Percentiles rank a stretch among this genome's conserved stretches.
Conservation (phyloP, 2,888 invertebrate species). For the Pachydiplax longipennis region DNA sequence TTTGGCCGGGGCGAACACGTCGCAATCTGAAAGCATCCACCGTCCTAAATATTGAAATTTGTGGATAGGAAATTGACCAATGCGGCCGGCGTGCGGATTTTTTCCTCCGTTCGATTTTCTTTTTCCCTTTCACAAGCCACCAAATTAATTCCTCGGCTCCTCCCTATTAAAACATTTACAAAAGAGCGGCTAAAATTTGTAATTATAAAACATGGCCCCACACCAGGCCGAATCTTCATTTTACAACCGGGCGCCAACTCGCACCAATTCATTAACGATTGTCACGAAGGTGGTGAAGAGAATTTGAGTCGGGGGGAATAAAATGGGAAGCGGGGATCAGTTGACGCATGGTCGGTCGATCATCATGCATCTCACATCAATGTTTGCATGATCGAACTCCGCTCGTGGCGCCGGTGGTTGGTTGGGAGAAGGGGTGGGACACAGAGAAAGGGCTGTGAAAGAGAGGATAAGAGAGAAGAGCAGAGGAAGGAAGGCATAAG, state of each 20-base stretch:
- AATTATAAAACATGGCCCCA: background rate
- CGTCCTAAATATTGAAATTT: slow-evolving; percentile 36
- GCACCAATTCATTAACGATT: slow-evolving; percentile 24
- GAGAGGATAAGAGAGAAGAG: background rate
- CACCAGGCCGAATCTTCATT: slow-evolving; percentile 2
- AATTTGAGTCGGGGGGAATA: background rate
- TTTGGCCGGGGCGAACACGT: background rate
- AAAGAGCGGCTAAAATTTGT: slow-evolving; percentile 22
- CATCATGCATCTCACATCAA: background rate
- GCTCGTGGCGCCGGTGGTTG: background rate
- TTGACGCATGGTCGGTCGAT: background rate
- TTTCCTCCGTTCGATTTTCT: background rate
- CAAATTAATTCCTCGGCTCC: slow-evolving; percentile 26
- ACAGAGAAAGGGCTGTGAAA: background rate
- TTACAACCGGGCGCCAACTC: background rate
- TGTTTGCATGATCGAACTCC: slow-evolving; percentile 17
- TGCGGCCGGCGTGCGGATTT: background rate
- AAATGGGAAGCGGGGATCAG: background rate
- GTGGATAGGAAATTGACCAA: slow-evolving; percentile 39
- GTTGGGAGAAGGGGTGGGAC: too few species aligned
- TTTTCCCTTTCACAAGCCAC: background rate
- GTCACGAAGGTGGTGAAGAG: background rate
- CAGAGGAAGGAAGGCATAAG: too few species aligned
- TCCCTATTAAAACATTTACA: slow-evolving; percentile 40
- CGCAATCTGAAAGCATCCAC: slow-evolving; percentile 25